Conservation (phyloP, 2,888 invertebrate genomes). For the Dione vanillae region DNA sequence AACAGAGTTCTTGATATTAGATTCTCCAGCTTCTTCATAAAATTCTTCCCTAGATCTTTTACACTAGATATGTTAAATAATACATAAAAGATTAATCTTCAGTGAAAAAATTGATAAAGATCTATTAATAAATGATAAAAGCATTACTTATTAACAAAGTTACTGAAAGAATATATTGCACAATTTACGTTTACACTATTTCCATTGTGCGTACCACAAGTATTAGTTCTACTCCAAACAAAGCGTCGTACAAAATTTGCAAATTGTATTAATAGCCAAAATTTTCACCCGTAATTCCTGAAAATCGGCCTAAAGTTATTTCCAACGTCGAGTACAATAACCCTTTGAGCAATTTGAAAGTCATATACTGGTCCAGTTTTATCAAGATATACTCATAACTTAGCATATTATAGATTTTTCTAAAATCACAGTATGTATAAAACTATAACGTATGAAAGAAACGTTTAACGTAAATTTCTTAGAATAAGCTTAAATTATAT, state of each 20-base stretch:
- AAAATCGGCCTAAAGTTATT: constrained; percentile 47
- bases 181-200: not conserved
- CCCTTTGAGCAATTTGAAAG: constrained; percentile 38
- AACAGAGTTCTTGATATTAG: no score
- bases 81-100: no score
- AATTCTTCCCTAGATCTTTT: no score
- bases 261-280: constrained; percentile 36
- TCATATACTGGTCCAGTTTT: constrained; percentile 22
- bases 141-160: not conserved
- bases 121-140: not conserved
- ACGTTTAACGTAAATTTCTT: no score
- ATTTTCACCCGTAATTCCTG: constrained; percentile 41
- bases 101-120: not conserved
- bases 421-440: constrained; percentile 17
- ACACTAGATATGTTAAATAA: no score
- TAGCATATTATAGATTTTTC: constrained; percentile 27
- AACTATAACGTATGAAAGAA: no score
- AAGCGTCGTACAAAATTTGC: constrained; percentile 20
- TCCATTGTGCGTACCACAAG: not conserved
- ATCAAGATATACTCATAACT: constrained; percentile 12
- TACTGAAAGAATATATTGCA: not conserved
- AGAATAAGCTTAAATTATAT: no score
- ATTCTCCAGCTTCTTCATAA: no score
- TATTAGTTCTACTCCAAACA: constrained; percentile 6
- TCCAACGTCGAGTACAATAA: constrained; percentile 45